Evolutionary conservation across 2,797 vertebrate genomes (phyloP).

Genomic region (Alectoris magna): DNA sequence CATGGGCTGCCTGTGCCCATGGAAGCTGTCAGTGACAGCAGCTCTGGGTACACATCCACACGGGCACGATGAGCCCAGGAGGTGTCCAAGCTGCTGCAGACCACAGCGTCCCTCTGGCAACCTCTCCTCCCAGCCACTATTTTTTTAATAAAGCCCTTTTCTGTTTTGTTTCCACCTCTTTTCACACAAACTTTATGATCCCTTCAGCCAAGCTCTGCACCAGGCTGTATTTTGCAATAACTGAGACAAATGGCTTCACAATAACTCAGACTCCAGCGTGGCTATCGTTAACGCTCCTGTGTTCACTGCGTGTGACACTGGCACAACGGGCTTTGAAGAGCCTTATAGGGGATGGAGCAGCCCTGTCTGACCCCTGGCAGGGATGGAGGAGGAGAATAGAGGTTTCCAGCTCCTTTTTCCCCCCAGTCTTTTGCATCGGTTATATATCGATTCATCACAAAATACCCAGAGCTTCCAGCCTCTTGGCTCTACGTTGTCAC

Average conservation of each 20-base stretch:
- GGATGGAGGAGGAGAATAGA: neutral
- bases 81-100: neutral
- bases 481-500: neutral
- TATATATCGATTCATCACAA: neutral
- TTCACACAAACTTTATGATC: conserved; percentile 28
- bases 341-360: neutral
- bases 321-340: neutral
- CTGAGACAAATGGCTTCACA: conserved; percentile 47
- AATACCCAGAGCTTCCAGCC: neutral
- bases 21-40: neutral
- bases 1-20: neutral
- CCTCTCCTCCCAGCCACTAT: neutral
- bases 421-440: neutral
- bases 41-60: neutral
- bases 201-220: conserved; percentile 28
- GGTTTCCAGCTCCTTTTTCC: neutral
- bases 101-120: neutral
- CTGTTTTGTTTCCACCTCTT: conserved; percentile 26
- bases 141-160: neutral
- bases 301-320: neutral
- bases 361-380: neutral
- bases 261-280: conserved; percentile 12
- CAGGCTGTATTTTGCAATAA: conserved; percentile 47
- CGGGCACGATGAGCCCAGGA: neutral
- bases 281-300: neutral